phyloP scores from a whole-genome alignment of 53 echinoderm and acorn worm species.

The Apostichopus leukothele region DNA sequence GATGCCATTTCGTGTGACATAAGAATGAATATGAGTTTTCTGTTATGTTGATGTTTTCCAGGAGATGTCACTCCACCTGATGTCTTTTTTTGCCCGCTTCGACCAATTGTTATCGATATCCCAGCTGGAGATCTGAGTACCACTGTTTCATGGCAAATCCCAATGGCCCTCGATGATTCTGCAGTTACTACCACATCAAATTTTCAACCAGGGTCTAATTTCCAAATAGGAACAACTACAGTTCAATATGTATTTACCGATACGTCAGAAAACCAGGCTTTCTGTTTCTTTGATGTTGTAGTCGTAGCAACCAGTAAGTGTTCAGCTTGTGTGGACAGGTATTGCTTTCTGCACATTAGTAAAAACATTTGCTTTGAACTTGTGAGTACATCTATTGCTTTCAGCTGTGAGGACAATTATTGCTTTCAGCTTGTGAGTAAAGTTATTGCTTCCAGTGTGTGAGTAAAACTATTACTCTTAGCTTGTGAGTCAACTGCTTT shows the following conservation, averaged over 20 bases:
- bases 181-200: constrained; percentile 10
- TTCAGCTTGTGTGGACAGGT: too few relatives aligned
- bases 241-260: constrained; percentile 4
- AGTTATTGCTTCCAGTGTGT: too few relatives aligned
- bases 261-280: constrained; percentile 26
- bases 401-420: too few relatives aligned
- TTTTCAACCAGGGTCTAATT: not conserved
- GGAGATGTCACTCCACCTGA: constrained; percentile 26
- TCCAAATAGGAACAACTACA: constrained; percentile 17
- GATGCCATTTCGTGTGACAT: too few relatives aligned
- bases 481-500: too few relatives aligned
- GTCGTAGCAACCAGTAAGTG: constrained; percentile 30
- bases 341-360: too few relatives aligned
- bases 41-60: not conserved
- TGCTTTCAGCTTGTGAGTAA: too few relatives aligned
- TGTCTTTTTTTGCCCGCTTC: constrained; percentile 24
- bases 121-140: constrained; percentile 1
- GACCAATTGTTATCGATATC: constrained; percentile 14
- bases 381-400: too few relatives aligned
- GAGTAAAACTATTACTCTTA: too few relatives aligned
- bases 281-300: constrained; percentile 24
- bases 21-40: not conserved
- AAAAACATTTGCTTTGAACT: too few relatives aligned
- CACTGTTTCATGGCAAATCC: constrained; percentile 12
- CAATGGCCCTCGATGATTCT: constrained; percentile 21